Evolutionary conservation across 2,888 invertebrate genomes (phyloP).

Genomic region (Acronicta psi): DNA sequence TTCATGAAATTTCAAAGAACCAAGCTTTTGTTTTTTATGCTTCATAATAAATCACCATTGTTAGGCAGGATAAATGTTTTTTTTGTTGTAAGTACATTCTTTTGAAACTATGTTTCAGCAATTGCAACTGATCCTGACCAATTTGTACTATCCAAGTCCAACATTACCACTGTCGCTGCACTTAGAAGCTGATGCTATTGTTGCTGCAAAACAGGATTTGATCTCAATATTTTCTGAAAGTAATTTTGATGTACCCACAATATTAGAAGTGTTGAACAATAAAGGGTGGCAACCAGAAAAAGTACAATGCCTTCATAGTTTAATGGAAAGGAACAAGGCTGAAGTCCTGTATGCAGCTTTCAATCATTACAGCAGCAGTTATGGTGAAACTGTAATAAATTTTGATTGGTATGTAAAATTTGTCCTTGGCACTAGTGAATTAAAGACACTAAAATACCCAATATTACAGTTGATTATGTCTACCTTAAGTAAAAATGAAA

Average conservation of each 20-base stretch:
- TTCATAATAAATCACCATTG: too few species aligned
- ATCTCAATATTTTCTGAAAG: slow-evolving; percentile 59
- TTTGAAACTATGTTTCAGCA: slow-evolving; percentile 60
- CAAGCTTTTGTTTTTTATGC: too few species aligned
- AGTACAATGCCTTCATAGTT: slow-evolving; percentile 51
- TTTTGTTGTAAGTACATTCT: not conserved
- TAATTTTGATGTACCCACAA: slow-evolving; percentile 60
- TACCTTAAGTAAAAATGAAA: slow-evolving; percentile 59
- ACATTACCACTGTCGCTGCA: slow-evolving; percentile 5
- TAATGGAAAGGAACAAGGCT: slow-evolving; percentile 61
- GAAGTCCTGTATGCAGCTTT: slow-evolving; percentile 66
- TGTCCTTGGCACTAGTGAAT: slow-evolving; percentile 74
- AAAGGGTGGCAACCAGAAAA: slow-evolving; percentile 63
- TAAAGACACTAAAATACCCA: slow-evolving; percentile 72
- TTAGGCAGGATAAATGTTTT: too few species aligned
- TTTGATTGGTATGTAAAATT: slow-evolving; percentile 77
- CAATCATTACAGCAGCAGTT: slow-evolving; percentile 64
- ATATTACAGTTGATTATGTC: slow-evolving; percentile 70
- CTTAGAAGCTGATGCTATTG: slow-evolving; percentile 41
- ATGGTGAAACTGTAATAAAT: slow-evolving; percentile 67
- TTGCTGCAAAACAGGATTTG: slow-evolving; percentile 63
- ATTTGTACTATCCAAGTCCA: slow-evolving; percentile 54
- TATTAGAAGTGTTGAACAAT: slow-evolving; percentile 50
- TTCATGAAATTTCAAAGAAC: too few species aligned
- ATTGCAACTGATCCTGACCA: slow-evolving; percentile 59